Percentiles rank a stretch among this genome's conserved stretches.
Conservation (phyloP, 1,140 invertebrate genomes). For the Drosophila virilis region DNA sequence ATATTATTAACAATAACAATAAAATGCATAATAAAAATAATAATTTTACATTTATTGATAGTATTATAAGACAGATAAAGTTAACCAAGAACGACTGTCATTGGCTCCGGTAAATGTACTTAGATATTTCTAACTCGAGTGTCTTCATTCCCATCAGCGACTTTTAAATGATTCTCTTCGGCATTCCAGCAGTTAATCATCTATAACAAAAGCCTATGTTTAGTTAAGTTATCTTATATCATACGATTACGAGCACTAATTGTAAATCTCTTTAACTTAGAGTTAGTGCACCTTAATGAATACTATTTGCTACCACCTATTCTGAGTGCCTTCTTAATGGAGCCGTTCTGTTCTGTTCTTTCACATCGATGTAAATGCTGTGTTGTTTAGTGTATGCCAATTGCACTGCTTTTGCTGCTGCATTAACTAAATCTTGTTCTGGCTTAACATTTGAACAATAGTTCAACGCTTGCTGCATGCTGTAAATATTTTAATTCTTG, state of each 20-base stretch:
- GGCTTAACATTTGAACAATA: neutral
- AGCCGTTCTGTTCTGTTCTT: neutral
- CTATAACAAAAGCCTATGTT: neutral
- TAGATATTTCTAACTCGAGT: no score
- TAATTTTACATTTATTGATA: no score
- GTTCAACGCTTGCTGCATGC: constrained; percentile 12
- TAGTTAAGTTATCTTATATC: constrained; percentile 27
- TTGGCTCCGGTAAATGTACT: no score
- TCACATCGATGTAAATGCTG: constrained; percentile 14
- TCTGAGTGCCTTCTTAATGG: neutral
- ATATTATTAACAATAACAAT: no score
- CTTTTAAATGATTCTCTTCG: neutral
- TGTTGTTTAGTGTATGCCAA: constrained; percentile 28
- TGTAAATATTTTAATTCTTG: neutral
- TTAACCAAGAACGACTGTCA: no score
- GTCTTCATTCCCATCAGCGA: neutral
- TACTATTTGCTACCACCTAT: neutral
- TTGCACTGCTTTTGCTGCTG: constrained; percentile 2
- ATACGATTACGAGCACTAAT: constrained; percentile 22
- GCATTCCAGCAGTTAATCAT: neutral
- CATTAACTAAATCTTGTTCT: neutral
- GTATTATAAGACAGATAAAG: no score
- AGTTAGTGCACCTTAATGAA: constrained; percentile 18
- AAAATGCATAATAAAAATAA: no score
- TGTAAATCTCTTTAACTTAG: constrained; percentile 10